Percentiles rank a stretch among this genome's conserved stretches.
These are phyloP conservation scores for Alosa sapidissima DNA, from an alignment of 2,797 vertebrate species.

Conservation along the genomic window DNA sequence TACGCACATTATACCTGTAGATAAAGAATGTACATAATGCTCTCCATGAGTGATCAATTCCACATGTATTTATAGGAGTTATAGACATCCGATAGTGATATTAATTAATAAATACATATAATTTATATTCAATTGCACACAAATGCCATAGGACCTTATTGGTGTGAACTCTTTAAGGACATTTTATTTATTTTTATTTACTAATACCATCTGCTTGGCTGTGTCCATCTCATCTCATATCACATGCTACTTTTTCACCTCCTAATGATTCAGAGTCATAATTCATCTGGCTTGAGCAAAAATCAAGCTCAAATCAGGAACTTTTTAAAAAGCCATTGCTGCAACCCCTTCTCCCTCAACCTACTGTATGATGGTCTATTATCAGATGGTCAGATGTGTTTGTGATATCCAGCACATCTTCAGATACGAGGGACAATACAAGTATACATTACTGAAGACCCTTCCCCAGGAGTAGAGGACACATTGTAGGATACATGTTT, in stretches of 20 bases:
- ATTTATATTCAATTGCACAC: conserved; percentile 45
- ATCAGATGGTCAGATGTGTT: background rate
- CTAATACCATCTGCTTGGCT: conserved; percentile 43
- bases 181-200: conserved; percentile 40
- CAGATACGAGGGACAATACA: background rate
- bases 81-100: conserved; percentile 41
- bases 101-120: conserved; percentile 36
- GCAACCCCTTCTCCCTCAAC: background rate
- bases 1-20: conserved; percentile 52
- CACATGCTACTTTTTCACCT: background rate
- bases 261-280: conserved; percentile 35
- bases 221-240: conserved; percentile 34
- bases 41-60: conserved; percentile 65
- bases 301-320: conserved; percentile 20
- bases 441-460: background rate
- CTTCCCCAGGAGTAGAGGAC: background rate
- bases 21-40: conserved; percentile 69
- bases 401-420: background rate
- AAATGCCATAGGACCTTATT: conserved; percentile 41
- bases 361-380: background rate
- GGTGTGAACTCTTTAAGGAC: conserved; percentile 29
- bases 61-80: conserved; percentile 60
- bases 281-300: conserved; percentile 28
- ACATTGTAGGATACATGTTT: background rate
- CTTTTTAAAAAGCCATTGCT: background rate